phyloP scores from a whole-genome alignment of 2,888 invertebrate species.

The Spilarctia lutea region DNA sequence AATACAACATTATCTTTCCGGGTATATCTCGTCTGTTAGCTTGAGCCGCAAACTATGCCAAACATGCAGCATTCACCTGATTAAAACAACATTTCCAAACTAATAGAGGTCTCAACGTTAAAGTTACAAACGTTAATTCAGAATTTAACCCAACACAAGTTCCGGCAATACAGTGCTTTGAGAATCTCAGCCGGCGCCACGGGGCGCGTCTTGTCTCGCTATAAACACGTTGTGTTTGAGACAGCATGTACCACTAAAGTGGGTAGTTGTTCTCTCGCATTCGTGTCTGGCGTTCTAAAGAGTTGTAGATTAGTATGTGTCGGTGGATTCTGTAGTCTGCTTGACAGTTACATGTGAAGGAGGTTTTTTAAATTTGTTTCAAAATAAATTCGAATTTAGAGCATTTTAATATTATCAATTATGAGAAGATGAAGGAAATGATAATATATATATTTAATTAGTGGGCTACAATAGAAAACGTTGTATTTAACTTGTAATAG shows the following conservation, averaged over 20 bases:
- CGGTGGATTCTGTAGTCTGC: conserved; percentile 30
- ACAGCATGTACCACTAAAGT: conserved; percentile 52
- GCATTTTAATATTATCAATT: not conserved
- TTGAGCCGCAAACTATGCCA: conserved; percentile 4
- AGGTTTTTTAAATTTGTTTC: not conserved
- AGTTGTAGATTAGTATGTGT: conserved; percentile 22
- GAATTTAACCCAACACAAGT: conserved; percentile 8
- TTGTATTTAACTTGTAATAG: too few relatives aligned
- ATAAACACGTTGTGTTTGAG: conserved; percentile 49
- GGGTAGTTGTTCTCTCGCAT: conserved; percentile 45
- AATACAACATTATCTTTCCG: conserved; percentile 45
- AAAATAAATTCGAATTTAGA: not conserved
- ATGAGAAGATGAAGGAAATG: not conserved
- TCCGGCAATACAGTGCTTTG: conserved; percentile 13
- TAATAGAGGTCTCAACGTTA: not conserved
- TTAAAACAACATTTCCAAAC: not conserved
- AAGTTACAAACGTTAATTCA: conserved; percentile 10
- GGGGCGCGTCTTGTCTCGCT: conserved; percentile 34
- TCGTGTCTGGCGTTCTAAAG: conserved; percentile 43
- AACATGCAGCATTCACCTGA: not conserved
- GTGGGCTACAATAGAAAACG: too few relatives aligned
- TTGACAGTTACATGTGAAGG: not conserved
- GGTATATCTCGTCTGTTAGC: conserved; percentile 29
- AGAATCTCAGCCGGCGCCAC: conserved; percentile 37
- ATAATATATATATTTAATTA: too few relatives aligned